Evolutionary conservation across 1,140 invertebrate genomes (phyloP).

Genomic region (Pseudomyrmex cubaensis): DNA sequence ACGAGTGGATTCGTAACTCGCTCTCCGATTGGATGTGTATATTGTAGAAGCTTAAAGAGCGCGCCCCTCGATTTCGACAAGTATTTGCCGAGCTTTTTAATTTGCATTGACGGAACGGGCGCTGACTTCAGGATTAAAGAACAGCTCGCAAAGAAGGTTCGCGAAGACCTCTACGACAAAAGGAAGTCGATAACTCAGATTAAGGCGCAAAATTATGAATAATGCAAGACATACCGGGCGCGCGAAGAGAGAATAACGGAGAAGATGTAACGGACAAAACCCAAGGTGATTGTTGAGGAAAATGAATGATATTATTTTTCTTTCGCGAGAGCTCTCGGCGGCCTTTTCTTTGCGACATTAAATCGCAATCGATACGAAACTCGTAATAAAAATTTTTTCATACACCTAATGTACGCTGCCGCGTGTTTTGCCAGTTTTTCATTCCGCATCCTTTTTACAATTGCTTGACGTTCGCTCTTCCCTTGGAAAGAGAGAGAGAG

Average conservation of each 20-base stretch:
- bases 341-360: not conserved
- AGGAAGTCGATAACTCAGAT: constrained; percentile 41
- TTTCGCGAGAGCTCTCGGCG: not conserved
- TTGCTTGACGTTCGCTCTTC: not conserved
- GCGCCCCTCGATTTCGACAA: constrained; percentile 3
- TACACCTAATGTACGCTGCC: too few species aligned
- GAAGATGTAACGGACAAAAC: not conserved
- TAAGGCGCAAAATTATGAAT: constrained; percentile 43
- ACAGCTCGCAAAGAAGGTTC: constrained; percentile 13
- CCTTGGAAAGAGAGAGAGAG: too few species aligned
- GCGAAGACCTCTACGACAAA: constrained; percentile 33
- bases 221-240: constrained; percentile 1
- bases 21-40: not conserved
- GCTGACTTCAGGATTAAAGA: constrained; percentile 30
- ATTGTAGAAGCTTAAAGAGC: not conserved
- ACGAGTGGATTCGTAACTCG: not conserved
- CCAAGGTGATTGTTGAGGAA: too few species aligned
- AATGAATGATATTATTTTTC: not conserved
- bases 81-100: constrained; percentile 40
- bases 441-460: not conserved
- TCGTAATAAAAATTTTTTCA: too few species aligned
- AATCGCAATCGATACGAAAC: too few species aligned
- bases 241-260: constrained; percentile 2
- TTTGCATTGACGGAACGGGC: constrained; percentile 13
- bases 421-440: not conserved